These are phyloP conservation scores for Gnatocerus cornutus DNA, from an alignment of 2,888 invertebrate genomes.

Conservation along the genomic window DNA sequence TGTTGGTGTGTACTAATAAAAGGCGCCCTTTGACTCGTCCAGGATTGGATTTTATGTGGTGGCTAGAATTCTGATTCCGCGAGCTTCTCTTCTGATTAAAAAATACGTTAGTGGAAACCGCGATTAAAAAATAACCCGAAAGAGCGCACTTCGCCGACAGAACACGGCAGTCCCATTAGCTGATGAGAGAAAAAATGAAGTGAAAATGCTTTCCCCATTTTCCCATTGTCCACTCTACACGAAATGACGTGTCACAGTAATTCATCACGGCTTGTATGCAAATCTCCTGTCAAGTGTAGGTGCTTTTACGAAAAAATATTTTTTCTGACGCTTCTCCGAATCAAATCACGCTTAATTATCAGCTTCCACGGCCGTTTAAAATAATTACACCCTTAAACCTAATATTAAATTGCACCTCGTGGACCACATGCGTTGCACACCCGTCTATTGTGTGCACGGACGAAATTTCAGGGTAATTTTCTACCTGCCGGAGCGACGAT, in stretches of 20 bases:
- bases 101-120: constrained; percentile 11
- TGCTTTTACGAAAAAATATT: constrained; percentile 26
- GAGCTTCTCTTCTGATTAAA: constrained; percentile 20
- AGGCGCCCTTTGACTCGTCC: neutral
- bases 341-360: constrained; percentile 47
- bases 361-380: constrained; percentile 37
- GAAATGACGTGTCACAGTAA: constrained; percentile 42
- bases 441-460: constrained; percentile 34
- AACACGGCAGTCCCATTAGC: constrained; percentile 39
- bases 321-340: constrained; percentile 34
- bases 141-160: constrained; percentile 1
- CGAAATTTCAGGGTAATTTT: constrained; percentile 37
- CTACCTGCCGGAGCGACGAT: constrained; percentile 20
- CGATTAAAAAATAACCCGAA: constrained; percentile 32
- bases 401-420: constrained; percentile 39
- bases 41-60: neutral
- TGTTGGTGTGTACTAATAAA: constrained; percentile 24
- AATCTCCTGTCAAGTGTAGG: constrained; percentile 44
- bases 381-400: constrained; percentile 47
- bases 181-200: constrained; percentile 44
- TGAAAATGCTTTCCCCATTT: constrained; percentile 42
- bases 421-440: constrained; percentile 46
- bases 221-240: constrained; percentile 36
- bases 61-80: neutral
- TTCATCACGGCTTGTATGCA: constrained; percentile 47